Percentiles rank a stretch among this genome's conserved stretches.
phyloP scores from a whole-genome alignment of 2,113 vertebrate species.

The Oenanthe oenanthe region DNA sequence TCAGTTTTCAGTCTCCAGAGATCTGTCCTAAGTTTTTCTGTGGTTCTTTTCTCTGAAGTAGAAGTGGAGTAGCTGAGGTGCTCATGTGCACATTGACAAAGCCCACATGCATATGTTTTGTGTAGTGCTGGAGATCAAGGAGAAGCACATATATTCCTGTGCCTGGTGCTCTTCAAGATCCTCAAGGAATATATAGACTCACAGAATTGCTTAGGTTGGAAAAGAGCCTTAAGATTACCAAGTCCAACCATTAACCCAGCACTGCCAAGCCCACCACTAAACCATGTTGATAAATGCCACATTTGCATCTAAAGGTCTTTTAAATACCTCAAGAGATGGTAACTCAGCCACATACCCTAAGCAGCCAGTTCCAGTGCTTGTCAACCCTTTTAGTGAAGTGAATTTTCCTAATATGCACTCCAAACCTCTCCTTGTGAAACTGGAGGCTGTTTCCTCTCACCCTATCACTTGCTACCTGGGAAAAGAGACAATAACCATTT shows the following conservation, averaged over 20 bases:
- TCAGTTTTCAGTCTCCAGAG: background rate
- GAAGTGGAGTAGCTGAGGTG: background rate
- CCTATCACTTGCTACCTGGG: background rate
- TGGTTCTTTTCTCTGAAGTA: background rate
- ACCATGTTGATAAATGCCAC: background rate
- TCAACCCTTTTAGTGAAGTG: background rate
- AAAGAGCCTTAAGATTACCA: no score
- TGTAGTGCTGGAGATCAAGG: background rate
- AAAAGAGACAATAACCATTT: background rate
- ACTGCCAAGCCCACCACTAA: background rate
- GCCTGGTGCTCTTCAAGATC: background rate
- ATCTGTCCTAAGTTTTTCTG: background rate
- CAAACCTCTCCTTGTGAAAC: background rate
- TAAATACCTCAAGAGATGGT: background rate
- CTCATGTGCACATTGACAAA: background rate
- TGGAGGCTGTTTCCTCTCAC: background rate
- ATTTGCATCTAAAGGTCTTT: background rate
- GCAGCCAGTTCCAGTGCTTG: background rate
- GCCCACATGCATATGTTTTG: background rate
- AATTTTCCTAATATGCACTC: background rate
- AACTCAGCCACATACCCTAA: background rate
- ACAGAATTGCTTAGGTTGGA: background rate
- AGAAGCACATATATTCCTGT: background rate
- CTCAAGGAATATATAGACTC: background rate
- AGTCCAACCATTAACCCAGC: background rate